These are phyloP conservation scores for Trichoplusia ni DNA, from an alignment of 1,140 invertebrate species.

Conservation along the genomic window DNA sequence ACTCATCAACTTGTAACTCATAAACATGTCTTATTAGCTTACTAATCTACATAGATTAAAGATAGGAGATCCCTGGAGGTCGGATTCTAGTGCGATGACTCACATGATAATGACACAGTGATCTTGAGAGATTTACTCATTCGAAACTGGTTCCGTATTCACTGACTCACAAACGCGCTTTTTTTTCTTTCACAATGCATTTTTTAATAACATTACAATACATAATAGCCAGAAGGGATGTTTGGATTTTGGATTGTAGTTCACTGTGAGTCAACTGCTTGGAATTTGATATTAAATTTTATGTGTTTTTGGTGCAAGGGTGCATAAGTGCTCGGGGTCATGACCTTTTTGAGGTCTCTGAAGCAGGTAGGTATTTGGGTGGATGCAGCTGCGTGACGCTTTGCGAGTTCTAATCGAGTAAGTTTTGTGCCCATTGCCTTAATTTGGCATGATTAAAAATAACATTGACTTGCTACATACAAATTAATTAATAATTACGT, in stretches of 20 bases:
- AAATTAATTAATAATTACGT: too few relatives aligned
- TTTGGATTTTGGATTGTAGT: too few relatives aligned
- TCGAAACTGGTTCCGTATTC: constrained; percentile 36
- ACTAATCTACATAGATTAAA: constrained; percentile 37
- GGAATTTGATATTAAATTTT: constrained; percentile 31
- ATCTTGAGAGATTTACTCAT: constrained; percentile 34
- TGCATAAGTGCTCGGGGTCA: constrained; percentile 19
- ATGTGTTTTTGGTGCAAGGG: constrained; percentile 23
- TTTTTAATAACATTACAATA: constrained; percentile 22
- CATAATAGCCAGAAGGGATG: constrained; percentile 6
- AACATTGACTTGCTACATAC: too few relatives aligned
- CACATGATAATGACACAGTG: constrained; percentile 37
- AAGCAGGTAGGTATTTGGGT: neutral
- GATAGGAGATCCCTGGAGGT: constrained; percentile 46
- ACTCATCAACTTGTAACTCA: too few relatives aligned
- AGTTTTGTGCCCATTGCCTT: too few relatives aligned
- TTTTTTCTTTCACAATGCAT: constrained; percentile 36
- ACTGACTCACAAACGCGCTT: constrained; percentile 56
- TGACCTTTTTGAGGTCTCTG: constrained; percentile 14
- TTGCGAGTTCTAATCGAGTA: too few relatives aligned
- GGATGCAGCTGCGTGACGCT: neutral
- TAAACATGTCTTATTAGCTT: neutral
- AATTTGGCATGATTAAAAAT: too few relatives aligned
- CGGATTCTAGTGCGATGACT: constrained; percentile 36
- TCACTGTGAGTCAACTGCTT: constrained; percentile 18